A percentile compares a stretch with the other conserved stretches of the same genome.
These are phyloP conservation scores for Gadopsis marmoratus DNA, from an alignment of 2,797 vertebrate species.

Conservation along the genomic window DNA sequence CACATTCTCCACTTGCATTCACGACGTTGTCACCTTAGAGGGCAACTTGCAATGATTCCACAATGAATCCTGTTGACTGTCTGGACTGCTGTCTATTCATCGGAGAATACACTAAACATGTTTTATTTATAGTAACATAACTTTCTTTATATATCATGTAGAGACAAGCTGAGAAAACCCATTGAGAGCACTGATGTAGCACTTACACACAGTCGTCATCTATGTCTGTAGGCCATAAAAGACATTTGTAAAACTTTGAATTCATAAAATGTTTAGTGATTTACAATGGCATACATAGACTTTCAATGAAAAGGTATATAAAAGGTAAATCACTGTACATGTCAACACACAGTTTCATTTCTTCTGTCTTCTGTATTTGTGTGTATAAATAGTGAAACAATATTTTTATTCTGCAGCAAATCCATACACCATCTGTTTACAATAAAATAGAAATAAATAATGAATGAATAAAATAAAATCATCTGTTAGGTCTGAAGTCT, in stretches of 20 bases:
- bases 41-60: not conserved
- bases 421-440: not conserved
- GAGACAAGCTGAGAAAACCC: not conserved
- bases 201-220: not conserved
- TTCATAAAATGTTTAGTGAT: not conserved
- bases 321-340: not conserved
- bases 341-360: not conserved
- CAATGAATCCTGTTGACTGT: too few species aligned
- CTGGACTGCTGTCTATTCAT: not conserved
- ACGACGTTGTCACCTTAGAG: not conserved
- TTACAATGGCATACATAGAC: not conserved
- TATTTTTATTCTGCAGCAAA: not conserved
- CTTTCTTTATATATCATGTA: constrained; percentile 1
- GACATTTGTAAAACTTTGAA: too few species aligned
- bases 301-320: not conserved
- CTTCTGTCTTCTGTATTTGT: not conserved
- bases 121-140: constrained; percentile 4
- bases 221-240: too few species aligned
- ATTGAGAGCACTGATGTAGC: not conserved
- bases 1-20: not conserved
- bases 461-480: not conserved
- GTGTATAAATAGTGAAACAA: not conserved
- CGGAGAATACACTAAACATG: not conserved
- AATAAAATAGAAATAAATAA: not conserved
- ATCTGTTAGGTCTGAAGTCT: constrained; percentile 6